Base-by-base conservation (phyloP, 1,140 invertebrate species). In the Pseudachorutes palmiensis region DNA sequence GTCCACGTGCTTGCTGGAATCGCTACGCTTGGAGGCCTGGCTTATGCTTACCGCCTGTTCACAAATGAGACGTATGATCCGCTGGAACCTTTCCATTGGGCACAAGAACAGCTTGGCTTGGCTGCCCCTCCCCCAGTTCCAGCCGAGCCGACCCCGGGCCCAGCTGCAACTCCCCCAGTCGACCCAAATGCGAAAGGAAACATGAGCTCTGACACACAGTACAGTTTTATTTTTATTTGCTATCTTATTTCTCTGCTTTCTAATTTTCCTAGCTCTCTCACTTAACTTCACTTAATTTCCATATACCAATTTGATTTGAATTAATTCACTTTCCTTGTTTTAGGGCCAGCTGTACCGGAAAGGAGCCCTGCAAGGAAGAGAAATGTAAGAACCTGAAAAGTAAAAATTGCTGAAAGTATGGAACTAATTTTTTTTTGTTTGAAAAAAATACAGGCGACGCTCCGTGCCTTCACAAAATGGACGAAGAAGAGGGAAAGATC, bases 401-500 rank as follows among this genome's bases (percentile, higher is more conserved):
- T 62, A 62, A 62, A n/a, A n/a, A n/a, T n/a, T n/a, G n/a, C n/a
- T n/a, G n/a, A n/a, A n/a, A n/a, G n/a, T n/a, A n/a, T n/a, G n/a
- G n/a, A n/a, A n/a, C n/a, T n/a, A n/a, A n/a, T n/a, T n/a, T n/a
- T n/a, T n/a, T n/a, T n/a, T n/a, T n/a, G n/a, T n/a, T n/a, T n/a
- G n/a, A n/a, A n/a, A n/a, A n/a, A n/a, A n/a, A n/a, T n/a, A n/a
- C n/a, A 29, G 64, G 59, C n/a, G 64, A 62, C 45, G 48, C 0
- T 16, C 33, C 65, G 0, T 71, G 72, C 49, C 68, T 74, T 51
- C 67, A 66, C 16, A 65, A 64, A 49, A 69, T 70, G 65, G 72
- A 74, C 28, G 67, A 70, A 28, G 72, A 74, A 57, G 72, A 74
- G 45, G 72, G 71, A 62, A 22, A 70, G 32, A 74, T 74, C 45